Percentiles rank a stretch among this genome's conserved stretches.
These are phyloP conservation scores for Oxytorus armatus DNA, from an alignment of 2,888 invertebrate genomes.

Conservation along the genomic window DNA sequence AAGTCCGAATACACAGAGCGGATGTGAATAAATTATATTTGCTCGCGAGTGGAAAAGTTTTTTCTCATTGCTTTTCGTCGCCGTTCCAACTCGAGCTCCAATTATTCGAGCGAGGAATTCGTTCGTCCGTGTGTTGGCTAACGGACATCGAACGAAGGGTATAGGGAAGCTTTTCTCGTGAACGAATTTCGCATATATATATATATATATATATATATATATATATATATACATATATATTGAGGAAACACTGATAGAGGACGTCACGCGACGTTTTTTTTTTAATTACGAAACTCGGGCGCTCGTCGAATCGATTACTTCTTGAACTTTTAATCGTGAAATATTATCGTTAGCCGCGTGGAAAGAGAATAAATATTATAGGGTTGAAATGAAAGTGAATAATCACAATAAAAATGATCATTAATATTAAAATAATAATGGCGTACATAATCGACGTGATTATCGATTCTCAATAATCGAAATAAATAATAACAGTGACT, in stretches of 20 bases:
- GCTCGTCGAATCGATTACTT: constrained; percentile 10
- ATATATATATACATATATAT: not conserved
- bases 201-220: not conserved
- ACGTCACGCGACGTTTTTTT: constrained; percentile 5
- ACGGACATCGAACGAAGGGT: not conserved
- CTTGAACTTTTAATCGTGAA: constrained; percentile 14
- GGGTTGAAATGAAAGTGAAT: not conserved
- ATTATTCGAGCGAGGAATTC: constrained; percentile 43
- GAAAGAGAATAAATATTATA: not conserved
- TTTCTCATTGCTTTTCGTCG: constrained; percentile 1
- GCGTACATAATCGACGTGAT: no score
- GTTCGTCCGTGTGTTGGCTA: constrained; percentile 12
- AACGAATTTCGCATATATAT: not conserved
- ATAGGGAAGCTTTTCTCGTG: constrained; percentile 17
- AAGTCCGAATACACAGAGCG: not conserved
- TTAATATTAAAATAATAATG: not conserved
- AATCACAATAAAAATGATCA: not conserved
- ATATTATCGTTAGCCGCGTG: constrained; percentile 3
- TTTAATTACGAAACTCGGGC: constrained; percentile 5
- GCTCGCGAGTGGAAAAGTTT: constrained; percentile 20
- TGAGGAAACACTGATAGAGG: not conserved
- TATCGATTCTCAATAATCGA: not conserved
- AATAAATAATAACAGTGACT: not conserved
- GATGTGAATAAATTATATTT: constrained; percentile 38
- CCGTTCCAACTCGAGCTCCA: constrained; percentile 20